Percentiles rank a stretch among this genome's conserved stretches.
These are phyloP conservation scores for Netta rufina DNA, from an alignment of 2,797 vertebrate genomes.

Conservation along the genomic window DNA sequence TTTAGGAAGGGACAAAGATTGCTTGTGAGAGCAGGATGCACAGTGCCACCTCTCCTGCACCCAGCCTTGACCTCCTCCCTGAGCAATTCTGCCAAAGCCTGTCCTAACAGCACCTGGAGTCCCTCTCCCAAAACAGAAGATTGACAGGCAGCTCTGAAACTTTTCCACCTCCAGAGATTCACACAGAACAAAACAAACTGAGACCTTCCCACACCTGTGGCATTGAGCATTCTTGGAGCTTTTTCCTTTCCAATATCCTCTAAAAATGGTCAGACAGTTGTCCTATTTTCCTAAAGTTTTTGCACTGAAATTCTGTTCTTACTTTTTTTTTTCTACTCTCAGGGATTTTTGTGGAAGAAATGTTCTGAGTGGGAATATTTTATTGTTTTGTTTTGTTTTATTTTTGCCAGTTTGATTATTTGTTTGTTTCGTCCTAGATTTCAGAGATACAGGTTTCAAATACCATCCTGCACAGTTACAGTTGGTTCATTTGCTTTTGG, in stretches of 20 bases:
- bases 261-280: not conserved
- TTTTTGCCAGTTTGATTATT: no score
- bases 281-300: not conserved
- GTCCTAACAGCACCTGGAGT: not conserved
- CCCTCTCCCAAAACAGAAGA: not conserved
- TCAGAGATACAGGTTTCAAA: not conserved
- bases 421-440: not conserved
- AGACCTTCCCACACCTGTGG: not conserved
- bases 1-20: not conserved
- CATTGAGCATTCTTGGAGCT: not conserved
- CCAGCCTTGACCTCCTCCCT: not conserved
- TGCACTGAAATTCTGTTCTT: not conserved
- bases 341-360: not conserved
- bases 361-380: not conserved
- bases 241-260: not conserved
- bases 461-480: not conserved
- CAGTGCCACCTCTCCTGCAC: not conserved
- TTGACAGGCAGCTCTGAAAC: not conserved
- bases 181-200: not conserved
- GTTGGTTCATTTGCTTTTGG: not conserved
- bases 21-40: not conserved
- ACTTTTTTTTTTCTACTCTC: not conserved
- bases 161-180: not conserved
- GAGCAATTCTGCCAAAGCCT: fast-evolving
- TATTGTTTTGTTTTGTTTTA: not conserved